Conservation (phyloP, 1,140 invertebrate species). For the Phortica variegata region DNA sequence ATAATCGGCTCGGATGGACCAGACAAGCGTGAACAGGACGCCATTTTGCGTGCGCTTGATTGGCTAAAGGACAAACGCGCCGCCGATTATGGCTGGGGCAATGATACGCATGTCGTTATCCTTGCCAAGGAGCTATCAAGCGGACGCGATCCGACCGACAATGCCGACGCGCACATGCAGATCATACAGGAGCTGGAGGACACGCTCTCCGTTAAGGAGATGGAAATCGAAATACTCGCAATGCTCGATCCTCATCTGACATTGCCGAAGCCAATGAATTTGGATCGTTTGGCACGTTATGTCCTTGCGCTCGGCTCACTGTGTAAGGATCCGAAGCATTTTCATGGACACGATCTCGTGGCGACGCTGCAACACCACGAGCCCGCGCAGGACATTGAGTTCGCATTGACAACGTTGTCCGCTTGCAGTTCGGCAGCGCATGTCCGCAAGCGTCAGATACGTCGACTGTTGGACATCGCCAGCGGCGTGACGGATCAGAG, state of each 20-base stretch:
- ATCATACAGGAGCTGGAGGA: conserved; percentile 64
- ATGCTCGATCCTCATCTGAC: conserved; percentile 63
- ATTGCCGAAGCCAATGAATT: conserved; percentile 65
- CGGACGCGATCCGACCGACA: conserved; percentile 58
- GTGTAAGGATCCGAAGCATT: conserved; percentile 78
- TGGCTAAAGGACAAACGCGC: conserved; percentile 70
- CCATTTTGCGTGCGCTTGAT: conserved; percentile 65
- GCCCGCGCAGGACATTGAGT: conserved; percentile 68
- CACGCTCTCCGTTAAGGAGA: conserved; percentile 76
- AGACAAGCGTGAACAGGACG: conserved; percentile 60
- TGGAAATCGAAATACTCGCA: conserved; percentile 80
- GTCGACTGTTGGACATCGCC: conserved; percentile 74
- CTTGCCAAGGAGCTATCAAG: conserved; percentile 62
- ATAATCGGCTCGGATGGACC: conserved; percentile 51
- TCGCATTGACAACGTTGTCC: conserved; percentile 67
- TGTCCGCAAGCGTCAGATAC: conserved; percentile 74
- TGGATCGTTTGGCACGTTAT: conserved; percentile 72
- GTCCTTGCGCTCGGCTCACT: conserved; percentile 73
- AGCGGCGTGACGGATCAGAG: conserved; percentile 75
- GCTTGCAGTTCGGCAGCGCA: conserved; percentile 79
- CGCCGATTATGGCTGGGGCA: conserved; percentile 74
- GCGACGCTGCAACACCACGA: conserved; percentile 72
- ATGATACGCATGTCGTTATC: conserved; percentile 73
- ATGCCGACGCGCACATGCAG: conserved; percentile 44
- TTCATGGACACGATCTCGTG: conserved; percentile 78